Conservation (phyloP, 1,140 invertebrate genomes). For the Goniozus legneri region DNA sequence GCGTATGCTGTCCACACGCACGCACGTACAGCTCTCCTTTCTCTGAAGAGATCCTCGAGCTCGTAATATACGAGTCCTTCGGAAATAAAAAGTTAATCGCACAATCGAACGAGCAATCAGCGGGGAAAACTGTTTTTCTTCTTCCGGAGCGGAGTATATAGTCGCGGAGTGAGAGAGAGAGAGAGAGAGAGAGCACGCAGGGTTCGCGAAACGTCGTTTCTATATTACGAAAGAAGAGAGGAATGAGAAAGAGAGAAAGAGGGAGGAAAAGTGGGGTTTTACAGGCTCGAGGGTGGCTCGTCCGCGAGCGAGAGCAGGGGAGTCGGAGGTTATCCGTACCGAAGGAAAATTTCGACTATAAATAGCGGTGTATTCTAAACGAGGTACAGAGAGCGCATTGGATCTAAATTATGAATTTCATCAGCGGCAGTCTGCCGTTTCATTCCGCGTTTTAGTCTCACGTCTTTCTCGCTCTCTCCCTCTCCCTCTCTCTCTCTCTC, state of each 20-base stretch:
- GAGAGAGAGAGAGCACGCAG: conserved; percentile 5
- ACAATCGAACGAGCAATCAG: too few species aligned
- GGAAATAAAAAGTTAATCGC: too few species aligned
- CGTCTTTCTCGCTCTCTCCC: conserved; percentile 25
- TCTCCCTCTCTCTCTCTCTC: conserved; percentile 13
- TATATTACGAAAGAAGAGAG: background rate
- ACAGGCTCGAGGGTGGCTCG: background rate
- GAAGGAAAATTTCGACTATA: conserved; percentile 55
- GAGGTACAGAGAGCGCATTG: conserved; percentile 55
- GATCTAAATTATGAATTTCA: conserved; percentile 59
- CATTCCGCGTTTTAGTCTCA: conserved; percentile 51
- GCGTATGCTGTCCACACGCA: too few species aligned
- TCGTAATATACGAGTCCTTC: too few species aligned
- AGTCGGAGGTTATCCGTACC: conserved; percentile 29
- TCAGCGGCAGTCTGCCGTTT: conserved; percentile 55
- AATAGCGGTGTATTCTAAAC: conserved; percentile 57
- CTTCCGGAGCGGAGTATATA: conserved; percentile 2
- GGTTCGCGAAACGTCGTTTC: conserved; percentile 12
- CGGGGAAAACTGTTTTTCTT: background rate
- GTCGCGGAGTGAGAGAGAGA: background rate
- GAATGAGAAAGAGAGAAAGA: conserved; percentile 10
- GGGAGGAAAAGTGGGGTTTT: background rate
- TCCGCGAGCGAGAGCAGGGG: background rate
- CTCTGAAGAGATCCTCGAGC: too few species aligned
- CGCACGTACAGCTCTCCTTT: too few species aligned